These are phyloP conservation scores for Pelecanus crispus DNA, from an alignment of 2,113 vertebrate species.

Conservation along the genomic window DNA sequence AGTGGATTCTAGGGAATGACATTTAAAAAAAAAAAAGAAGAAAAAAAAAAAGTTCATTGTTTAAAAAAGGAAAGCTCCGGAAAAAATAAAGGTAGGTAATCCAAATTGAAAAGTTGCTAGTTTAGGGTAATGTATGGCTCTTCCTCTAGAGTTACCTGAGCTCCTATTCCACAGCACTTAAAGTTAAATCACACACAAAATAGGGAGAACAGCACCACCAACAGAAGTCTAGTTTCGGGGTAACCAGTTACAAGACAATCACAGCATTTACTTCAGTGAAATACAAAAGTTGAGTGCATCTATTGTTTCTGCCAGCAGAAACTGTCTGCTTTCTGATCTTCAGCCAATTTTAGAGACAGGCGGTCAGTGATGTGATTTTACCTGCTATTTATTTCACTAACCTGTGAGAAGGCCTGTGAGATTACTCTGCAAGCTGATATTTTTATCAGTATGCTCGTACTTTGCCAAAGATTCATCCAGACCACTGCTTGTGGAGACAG, in stretches of 20 bases:
- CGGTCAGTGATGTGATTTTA: not conserved
- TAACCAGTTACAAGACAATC: constrained; percentile 1
- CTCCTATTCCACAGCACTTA: not conserved
- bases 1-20: not conserved
- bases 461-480: not conserved
- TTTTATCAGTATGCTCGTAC: not conserved
- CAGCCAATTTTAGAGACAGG: not conserved
- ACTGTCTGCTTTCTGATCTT: not conserved
- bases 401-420: not conserved
- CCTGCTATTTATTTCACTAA: not conserved
- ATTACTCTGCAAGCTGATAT: not conserved
- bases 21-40: too few species aligned
- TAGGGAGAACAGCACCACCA: constrained; percentile 62
- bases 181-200: constrained; percentile 13
- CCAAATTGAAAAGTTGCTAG: not conserved
- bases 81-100: not conserved
- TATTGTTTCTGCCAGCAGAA: not conserved
- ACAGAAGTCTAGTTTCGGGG: constrained; percentile 28
- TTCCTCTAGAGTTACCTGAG: not conserved
- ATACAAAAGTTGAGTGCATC: not conserved
- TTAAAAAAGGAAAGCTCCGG: not conserved
- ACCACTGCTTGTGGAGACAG: not conserved
- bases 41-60: accelerated
- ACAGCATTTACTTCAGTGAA: not conserved
- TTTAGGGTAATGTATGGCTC: not conserved